Conservation (phyloP, 2,888 invertebrate genomes). For the Nomada goodeniana region DNA sequence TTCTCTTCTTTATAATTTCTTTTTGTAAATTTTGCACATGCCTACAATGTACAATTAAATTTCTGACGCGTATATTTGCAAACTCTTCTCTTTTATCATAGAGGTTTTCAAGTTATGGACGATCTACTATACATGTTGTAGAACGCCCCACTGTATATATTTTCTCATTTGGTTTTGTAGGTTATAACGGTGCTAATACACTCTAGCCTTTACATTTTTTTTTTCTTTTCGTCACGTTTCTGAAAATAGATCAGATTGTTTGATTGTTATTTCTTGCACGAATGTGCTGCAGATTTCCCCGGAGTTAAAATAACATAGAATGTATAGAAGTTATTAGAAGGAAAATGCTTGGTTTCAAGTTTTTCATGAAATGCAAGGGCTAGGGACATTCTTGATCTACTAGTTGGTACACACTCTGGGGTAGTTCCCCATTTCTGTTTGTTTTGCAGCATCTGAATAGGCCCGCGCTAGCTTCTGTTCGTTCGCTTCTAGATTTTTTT, state of each 20-base stretch:
- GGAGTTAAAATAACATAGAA: no score
- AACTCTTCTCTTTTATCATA: no score
- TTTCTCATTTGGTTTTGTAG: slow-evolving; percentile 83
- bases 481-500: slow-evolving; percentile 6
- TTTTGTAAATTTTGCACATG: no score
- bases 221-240: neutral
- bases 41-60: no score
- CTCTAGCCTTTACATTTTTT: slow-evolving; percentile 55
- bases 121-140: no score
- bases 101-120: no score
- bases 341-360: neutral
- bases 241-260: no score
- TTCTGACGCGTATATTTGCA: no score
- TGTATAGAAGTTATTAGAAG: neutral
- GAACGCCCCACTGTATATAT: slow-evolving; percentile 68
- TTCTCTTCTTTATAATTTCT: no score
- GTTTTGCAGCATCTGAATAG: neutral
- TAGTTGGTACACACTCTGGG: neutral
- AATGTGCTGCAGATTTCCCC: no score
- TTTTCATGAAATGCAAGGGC: slow-evolving; percentile 9
- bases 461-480: slow-evolving; percentile 23
- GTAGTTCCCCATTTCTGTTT: neutral
- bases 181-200: slow-evolving; percentile 8
- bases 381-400: slow-evolving; percentile 1
- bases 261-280: no score